Evolutionary conservation across 2,797 vertebrate genomes (phyloP).

Genomic region (Rhinoraja longicauda): DNA sequence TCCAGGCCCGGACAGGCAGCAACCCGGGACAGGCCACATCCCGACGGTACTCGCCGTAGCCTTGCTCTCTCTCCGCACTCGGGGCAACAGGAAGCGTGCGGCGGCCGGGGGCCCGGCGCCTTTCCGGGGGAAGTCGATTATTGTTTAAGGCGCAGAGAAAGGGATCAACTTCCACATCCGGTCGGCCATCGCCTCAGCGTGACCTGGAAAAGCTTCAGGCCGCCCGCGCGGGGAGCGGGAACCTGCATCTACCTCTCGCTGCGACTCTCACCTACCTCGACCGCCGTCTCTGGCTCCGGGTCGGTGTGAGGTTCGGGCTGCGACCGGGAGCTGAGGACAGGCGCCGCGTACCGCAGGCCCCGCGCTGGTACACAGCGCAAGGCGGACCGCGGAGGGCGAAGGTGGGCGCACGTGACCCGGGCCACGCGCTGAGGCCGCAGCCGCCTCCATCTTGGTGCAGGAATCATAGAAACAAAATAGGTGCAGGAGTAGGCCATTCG

Average conservation of each 20-base stretch:
- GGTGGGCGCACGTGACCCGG: conserved; percentile 18
- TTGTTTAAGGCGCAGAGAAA: conserved; percentile 61
- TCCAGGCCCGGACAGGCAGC: neutral
- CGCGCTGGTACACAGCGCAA: neutral
- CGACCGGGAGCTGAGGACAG: neutral
- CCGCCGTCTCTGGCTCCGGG: neutral
- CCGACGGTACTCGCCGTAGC: neutral
- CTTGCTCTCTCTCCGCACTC: neutral
- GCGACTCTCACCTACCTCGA: neutral
- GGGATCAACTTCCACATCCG: conserved; percentile 82
- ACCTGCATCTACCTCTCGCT: neutral
- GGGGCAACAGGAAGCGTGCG: conserved; percentile 6
- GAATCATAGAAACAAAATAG: neutral
- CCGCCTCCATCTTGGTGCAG: conserved; percentile 13
- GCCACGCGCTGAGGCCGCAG: neutral
- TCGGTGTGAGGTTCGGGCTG: neutral
- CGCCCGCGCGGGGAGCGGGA: neutral
- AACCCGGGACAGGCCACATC: neutral
- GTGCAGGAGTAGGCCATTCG: no score
- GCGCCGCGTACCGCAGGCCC: neutral
- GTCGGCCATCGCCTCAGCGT: conserved; percentile 67
- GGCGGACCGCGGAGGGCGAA: neutral
- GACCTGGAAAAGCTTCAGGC: conserved; percentile 74
- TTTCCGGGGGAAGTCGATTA: conserved; percentile 81
- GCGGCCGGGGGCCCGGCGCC: conserved; percentile 25